phyloP scores from a whole-genome alignment of 2,113 vertebrate species.

The Xyliphius kryptos region DNA sequence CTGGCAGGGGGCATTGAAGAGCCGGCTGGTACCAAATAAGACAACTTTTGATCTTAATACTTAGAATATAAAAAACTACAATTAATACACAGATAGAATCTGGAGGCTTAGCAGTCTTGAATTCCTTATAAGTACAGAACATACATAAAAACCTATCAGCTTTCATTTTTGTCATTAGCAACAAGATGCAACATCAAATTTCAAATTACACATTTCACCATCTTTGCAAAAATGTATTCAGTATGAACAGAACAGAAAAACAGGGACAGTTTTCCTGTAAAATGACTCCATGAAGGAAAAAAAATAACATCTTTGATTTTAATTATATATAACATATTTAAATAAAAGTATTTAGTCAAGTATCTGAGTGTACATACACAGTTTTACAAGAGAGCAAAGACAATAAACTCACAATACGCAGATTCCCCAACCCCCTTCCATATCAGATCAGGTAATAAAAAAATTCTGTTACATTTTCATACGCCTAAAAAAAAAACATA shows the following conservation, averaged over 20 bases:
- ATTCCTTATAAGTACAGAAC: constrained; percentile 58
- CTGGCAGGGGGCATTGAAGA: constrained; percentile 50
- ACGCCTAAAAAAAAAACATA: constrained; percentile 57
- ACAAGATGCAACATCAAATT: constrained; percentile 79
- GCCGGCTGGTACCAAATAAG: constrained; percentile 70
- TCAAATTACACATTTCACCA: constrained; percentile 74
- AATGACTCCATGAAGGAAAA: constrained; percentile 56
- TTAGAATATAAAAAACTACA: constrained; percentile 73
- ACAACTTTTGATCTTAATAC: constrained; percentile 67
- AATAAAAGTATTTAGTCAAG: constrained; percentile 69
- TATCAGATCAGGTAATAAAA: constrained; percentile 67
- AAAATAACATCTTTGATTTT: constrained; percentile 46
- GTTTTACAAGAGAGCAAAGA: constrained; percentile 75
- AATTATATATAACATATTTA: constrained; percentile 63
- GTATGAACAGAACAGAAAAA: constrained; percentile 68
- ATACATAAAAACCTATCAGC: constrained; percentile 63
- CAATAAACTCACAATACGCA: constrained; percentile 63
- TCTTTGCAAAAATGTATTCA: constrained; percentile 67
- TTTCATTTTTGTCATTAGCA: constrained; percentile 58
- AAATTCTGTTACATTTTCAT: constrained; percentile 68
- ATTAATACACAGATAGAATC: constrained; percentile 71
- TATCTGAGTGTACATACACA: constrained; percentile 73
- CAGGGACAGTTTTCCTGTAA: constrained; percentile 66
- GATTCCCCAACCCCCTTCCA: constrained; percentile 41
- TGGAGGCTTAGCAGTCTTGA: constrained; percentile 75